These are phyloP conservation scores for Habrosyne pyritoides DNA, from an alignment of 2,888 invertebrate species.

Conservation along the genomic window DNA sequence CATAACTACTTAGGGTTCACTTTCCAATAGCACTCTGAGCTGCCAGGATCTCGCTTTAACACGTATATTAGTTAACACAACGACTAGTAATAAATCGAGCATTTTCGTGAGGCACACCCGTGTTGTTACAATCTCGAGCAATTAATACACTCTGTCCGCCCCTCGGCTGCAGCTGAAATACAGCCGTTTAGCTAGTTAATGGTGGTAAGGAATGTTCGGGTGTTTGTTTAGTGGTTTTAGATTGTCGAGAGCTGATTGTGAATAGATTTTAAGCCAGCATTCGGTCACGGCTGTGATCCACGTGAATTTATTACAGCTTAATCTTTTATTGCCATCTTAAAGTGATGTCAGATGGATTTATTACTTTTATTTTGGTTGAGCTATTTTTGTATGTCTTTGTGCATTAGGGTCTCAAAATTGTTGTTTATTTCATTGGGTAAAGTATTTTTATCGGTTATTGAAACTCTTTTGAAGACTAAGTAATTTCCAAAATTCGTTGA, in stretches of 20 bases:
- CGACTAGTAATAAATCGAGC: background rate
- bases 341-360: background rate
- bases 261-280: constrained; percentile 5
- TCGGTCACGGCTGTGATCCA: background rate
- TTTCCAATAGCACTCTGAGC: too few species aligned
- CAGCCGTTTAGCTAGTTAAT: constrained; percentile 3
- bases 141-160: constrained; percentile 6
- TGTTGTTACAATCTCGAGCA: constrained; percentile 7
- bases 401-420: background rate
- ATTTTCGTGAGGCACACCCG: constrained; percentile 6
- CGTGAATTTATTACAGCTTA: background rate
- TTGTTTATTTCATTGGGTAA: background rate
- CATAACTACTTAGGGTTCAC: too few species aligned
- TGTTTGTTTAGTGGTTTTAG: constrained; percentile 8
- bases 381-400: background rate
- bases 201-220: background rate
- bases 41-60: too few species aligned
- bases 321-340: background rate
- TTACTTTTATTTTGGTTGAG: background rate
- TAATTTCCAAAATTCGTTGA: too few species aligned
- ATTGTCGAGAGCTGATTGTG: constrained; percentile 6
- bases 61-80: background rate
- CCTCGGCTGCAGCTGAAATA: constrained; percentile 5
- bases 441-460: too few species aligned
- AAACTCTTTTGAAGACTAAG: too few species aligned